A percentile compares a stretch with the other conserved stretches of the same genome.
Conservation (phyloP, 37 sponge, comb jelly and placozoan species). For the Diacarnus erythraeanus region DNA sequence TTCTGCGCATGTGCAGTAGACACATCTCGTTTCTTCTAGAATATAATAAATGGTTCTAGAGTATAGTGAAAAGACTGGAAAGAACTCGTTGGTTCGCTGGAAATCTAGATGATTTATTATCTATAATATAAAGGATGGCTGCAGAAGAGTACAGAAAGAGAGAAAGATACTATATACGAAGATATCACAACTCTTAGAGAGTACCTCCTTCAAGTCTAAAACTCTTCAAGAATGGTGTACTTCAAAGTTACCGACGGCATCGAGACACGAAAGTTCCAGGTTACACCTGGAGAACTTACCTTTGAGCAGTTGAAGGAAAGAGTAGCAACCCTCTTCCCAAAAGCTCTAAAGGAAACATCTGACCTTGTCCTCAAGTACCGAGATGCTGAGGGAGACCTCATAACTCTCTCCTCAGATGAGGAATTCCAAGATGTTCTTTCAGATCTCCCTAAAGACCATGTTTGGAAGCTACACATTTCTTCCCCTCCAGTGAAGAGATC, state of each 20-base stretch:
- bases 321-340: conserved; percentile 26
- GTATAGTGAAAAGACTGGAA: too few species aligned
- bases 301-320: conserved; percentile 30
- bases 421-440: conserved; percentile 36
- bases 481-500: background rate
- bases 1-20: too few species aligned
- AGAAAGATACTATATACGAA: too few species aligned
- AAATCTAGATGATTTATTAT: too few species aligned
- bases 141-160: background rate
- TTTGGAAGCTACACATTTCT: conserved; percentile 16
- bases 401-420: conserved; percentile 45
- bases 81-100: too few species aligned
- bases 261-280: conserved; percentile 35
- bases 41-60: too few species aligned
- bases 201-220: background rate
- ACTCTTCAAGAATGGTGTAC: conserved; percentile 24
- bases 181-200: too few species aligned
- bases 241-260: conserved; percentile 37
- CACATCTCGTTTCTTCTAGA: too few species aligned
- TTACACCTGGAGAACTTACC: conserved; percentile 9
- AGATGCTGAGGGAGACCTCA: conserved; percentile 47
- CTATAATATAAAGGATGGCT: too few species aligned
- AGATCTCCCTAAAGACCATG: conserved; percentile 5
- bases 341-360: background rate
- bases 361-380: conserved; percentile 24